Percentiles rank a stretch among this genome's conserved stretches.
Evolutionary conservation across 1,140 invertebrate genomes (phyloP).

Genomic region (Panonychus citri): DNA sequence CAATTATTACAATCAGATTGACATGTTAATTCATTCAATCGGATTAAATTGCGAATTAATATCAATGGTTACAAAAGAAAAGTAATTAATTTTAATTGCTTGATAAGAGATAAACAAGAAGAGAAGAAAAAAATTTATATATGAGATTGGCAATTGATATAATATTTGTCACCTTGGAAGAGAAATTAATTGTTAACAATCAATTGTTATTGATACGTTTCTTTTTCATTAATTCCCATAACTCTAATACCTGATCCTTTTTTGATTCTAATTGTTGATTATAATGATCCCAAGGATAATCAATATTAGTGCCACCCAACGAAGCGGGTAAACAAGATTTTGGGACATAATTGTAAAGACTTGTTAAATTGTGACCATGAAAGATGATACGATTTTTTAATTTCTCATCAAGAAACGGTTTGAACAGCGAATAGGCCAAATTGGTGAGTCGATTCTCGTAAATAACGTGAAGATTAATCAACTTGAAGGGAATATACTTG

Average conservation of each 20-base stretch:
- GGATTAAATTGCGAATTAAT: too few species aligned
- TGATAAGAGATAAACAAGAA: too few species aligned
- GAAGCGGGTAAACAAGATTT: neutral
- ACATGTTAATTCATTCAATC: too few species aligned
- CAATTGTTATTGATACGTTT: neutral
- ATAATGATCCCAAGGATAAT: neutral
- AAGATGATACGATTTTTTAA: neutral
- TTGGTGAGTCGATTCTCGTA: neutral
- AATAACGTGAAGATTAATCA: neutral
- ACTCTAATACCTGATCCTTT: neutral
- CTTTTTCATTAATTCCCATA: neutral
- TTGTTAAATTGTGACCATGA: neutral
- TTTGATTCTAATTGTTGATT: neutral
- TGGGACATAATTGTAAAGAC: neutral
- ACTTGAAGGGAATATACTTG: neutral
- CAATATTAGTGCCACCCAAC: neutral
- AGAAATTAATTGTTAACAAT: neutral
- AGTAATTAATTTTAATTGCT: too few species aligned
- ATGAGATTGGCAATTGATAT: too few species aligned
- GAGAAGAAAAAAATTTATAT: too few species aligned
- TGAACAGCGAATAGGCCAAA: neutral
- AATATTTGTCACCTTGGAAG: too few species aligned
- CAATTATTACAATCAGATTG: too few species aligned
- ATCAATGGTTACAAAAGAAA: too few species aligned
- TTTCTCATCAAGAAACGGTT: neutral